phyloP scores from a whole-genome alignment of 1,140 invertebrate species.

The Neodiprion pinetum region DNA sequence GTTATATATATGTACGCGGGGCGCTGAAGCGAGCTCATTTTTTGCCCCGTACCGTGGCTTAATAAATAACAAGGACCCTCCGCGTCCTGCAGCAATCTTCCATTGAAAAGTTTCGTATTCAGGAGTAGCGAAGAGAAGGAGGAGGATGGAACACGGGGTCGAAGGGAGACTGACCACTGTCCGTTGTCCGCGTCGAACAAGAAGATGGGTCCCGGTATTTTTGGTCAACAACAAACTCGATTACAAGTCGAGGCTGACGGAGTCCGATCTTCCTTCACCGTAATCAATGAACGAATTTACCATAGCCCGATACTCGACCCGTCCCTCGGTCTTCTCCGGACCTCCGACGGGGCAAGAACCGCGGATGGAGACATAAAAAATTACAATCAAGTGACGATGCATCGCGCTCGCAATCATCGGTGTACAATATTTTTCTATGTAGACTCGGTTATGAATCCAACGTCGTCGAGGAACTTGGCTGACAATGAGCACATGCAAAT shows the following conservation, averaged over 20 bases:
- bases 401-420: too few species aligned
- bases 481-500: not conserved
- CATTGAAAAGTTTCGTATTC: conserved; percentile 4
- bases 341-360: not conserved
- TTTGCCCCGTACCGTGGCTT: not conserved
- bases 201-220: not conserved
- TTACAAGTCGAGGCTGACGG: not conserved
- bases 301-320: too few species aligned
- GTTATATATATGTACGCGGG: too few species aligned
- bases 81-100: not conserved
- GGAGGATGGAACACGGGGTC: not conserved
- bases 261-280: not conserved
- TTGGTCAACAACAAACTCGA: not conserved
- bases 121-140: conserved; percentile 16
- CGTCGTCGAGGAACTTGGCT: not conserved
- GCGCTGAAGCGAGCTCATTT: not conserved
- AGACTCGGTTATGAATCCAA: too few species aligned
- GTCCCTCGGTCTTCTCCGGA: not conserved
- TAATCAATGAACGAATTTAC: not conserved
- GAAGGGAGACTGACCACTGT: not conserved
- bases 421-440: too few species aligned
- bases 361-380: not conserved
- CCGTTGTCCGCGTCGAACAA: not conserved
- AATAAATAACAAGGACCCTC: not conserved
- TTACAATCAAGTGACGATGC: not conserved